Evolutionary conservation across 2,797 vertebrate species (phyloP), one percentile per base, ranked within the genome.

Genomic region (Sebastes cheni): DNA sequence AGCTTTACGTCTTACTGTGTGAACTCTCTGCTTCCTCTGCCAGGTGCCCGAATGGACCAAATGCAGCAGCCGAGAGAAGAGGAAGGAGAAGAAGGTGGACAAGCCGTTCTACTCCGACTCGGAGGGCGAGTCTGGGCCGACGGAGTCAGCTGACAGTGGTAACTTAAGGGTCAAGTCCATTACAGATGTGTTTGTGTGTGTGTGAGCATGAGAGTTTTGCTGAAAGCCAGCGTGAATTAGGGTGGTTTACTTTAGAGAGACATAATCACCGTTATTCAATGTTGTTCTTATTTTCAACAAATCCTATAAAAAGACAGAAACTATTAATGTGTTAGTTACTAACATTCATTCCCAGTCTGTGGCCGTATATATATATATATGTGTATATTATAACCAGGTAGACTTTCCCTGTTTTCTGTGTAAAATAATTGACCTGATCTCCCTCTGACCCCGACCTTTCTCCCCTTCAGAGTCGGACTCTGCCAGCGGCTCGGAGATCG

Each of bases 11-110:
- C 67, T 89, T 8, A 87, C 81, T 67, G 50, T 82, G 18, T 75
- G 16, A 77, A 59, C 54, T 82, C 34, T 79, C 34, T 79, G 56
- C 36, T 25, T 72, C 55, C 23, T 70, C 64, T 27, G 34, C 22
- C 93, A 99, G 99, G 98, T 99, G 89, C 98, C 98, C 0, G 99
- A 99, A 70, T 99, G 99, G 99, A 99, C 97, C 91, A 99, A 99
- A 83, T 99, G 98, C 93, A 98, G 97, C 86, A 97, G 96, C 87
- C 96, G 98, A 1, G 98, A 99, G 91, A 99, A 99, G 93, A 96
- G 98, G 82, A 99, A 99, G 94, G 98, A 99, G 91, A 99, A 99
- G 87, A 99, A 99, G 72, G 96, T 96, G 76, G 99, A 99, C 82
- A 99, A 99, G 86, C 98, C 98, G 0, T 99, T 99, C 92, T 99